Evolutionary conservation across 92 coral and sea anemone species (phyloP).

Genomic region (Parazoanthus swiftii): DNA sequence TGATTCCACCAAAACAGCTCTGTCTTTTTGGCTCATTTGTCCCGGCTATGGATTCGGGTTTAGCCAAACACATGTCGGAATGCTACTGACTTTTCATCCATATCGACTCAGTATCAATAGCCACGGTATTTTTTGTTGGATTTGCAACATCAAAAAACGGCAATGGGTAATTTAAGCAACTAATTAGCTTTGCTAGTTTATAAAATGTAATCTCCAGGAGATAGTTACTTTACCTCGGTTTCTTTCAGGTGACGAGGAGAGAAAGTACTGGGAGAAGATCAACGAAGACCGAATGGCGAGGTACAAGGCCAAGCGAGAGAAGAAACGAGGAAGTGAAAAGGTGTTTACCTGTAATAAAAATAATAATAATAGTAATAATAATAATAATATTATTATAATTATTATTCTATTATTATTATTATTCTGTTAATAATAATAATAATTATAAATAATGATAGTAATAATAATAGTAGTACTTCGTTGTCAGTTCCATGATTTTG

Average conservation of each 20-base stretch:
- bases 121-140: too few relatives aligned
- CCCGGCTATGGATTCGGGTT: too few relatives aligned
- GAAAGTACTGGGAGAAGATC: conserved; percentile 86
- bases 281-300: conserved; percentile 84
- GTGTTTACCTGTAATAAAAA: conserved; percentile 41
- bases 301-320: conserved; percentile 76
- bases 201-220: not conserved
- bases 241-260: conserved; percentile 73
- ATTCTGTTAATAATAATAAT: too few relatives aligned
- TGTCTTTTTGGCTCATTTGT: not conserved
- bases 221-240: not conserved
- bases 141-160: not conserved
- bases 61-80: too few relatives aligned
- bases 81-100: too few relatives aligned
- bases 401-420: not conserved
- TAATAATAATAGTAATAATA: too few relatives aligned
- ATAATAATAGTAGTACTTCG: too few relatives aligned
- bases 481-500: too few relatives aligned
- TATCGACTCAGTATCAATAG: too few relatives aligned
- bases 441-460: too few relatives aligned
- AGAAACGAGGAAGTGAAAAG: conserved; percentile 91
- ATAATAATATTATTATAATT: conserved; percentile 32
- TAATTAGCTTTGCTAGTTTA: not conserved
- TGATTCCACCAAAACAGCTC: not conserved
- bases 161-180: not conserved